Conservation (phyloP, 2,888 invertebrate genomes). For the Smittia sp. region DNA sequence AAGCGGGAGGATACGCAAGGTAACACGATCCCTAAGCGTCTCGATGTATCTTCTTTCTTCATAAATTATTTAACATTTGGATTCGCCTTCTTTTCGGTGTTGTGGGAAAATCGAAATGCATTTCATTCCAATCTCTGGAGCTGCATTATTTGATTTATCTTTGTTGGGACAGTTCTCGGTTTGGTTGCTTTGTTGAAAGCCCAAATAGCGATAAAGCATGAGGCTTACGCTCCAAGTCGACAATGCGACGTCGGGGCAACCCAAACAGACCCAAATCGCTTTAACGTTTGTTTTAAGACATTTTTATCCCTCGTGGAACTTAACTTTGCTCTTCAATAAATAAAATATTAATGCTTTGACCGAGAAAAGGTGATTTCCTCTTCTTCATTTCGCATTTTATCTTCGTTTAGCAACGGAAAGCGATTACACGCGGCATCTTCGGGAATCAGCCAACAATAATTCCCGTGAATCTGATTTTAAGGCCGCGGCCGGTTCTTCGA, state of each 20-base stretch:
- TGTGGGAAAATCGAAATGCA: neutral
- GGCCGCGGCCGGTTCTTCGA: neutral
- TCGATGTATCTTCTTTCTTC: neutral
- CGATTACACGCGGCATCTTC: neutral
- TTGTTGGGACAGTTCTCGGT: neutral
- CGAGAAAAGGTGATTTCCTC: neutral
- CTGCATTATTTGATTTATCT: conserved; percentile 12
- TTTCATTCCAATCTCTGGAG: neutral
- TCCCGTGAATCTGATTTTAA: neutral
- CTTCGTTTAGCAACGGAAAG: neutral
- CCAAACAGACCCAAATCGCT: neutral
- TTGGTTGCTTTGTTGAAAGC: conserved; percentile 6
- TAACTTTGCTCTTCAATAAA: conserved; percentile 12
- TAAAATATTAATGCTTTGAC: neutral
- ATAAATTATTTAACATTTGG: neutral
- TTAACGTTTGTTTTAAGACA: neutral
- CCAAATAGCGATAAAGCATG: neutral
- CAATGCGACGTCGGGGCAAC: neutral
- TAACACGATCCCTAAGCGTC: neutral
- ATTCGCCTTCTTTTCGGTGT: neutral
- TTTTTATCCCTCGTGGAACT: neutral
- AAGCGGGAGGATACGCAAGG: neutral
- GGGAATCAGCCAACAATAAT: neutral
- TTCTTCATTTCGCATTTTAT: neutral
- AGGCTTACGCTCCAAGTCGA: neutral